Evolutionary conservation across 2,888 invertebrate genomes (phyloP).

Genomic region (Drepana falcataria): DNA sequence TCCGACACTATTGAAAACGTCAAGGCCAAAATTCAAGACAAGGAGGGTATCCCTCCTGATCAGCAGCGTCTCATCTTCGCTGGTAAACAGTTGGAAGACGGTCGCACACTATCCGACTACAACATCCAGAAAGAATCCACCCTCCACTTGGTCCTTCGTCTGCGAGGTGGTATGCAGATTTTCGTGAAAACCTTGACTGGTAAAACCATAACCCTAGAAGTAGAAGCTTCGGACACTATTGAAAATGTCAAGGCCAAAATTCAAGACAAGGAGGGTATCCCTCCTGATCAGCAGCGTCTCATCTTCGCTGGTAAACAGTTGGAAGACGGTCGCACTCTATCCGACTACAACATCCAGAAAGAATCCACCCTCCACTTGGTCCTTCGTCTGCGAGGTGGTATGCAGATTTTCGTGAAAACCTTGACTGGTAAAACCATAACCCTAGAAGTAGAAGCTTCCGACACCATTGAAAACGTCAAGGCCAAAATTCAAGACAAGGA

Average conservation of each 20-base stretch:
- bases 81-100: constrained; percentile 3
- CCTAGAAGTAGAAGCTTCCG: background rate
- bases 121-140: constrained; percentile 8
- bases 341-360: constrained; percentile 10
- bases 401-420: constrained; percentile 11
- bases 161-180: constrained; percentile 6
- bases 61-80: constrained; percentile 1
- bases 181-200: constrained; percentile 1
- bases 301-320: constrained; percentile 10
- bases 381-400: constrained; percentile 8
- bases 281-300: constrained; percentile 9
- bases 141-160: constrained; percentile 5
- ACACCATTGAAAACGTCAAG: constrained; percentile 1
- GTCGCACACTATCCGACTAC: constrained; percentile 6
- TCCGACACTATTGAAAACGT: constrained; percentile 1
- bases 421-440: constrained; percentile 6
- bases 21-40: constrained; percentile 1
- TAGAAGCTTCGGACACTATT: background rate
- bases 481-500: constrained; percentile 1
- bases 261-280: constrained; percentile 5
- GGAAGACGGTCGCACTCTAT: constrained; percentile 9
- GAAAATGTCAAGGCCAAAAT: constrained; percentile 1
- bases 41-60: constrained; percentile 7
- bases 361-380: constrained; percentile 9
- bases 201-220: constrained; percentile 1